These are phyloP conservation scores for Cichlasoma orientale DNA, from an alignment of 2,797 vertebrate species.

Conservation along the genomic window DNA sequence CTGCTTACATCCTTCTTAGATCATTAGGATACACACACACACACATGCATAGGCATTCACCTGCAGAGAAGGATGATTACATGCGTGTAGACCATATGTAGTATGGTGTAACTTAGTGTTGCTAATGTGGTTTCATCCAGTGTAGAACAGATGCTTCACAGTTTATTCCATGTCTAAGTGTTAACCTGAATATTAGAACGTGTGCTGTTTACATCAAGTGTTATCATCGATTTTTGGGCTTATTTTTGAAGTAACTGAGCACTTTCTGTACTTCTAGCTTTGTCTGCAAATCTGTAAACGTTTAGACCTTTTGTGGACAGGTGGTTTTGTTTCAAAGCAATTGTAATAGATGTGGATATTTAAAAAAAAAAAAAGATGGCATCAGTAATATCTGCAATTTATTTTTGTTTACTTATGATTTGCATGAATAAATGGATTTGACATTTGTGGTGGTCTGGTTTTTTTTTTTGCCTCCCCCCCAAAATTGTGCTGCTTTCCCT, in stretches of 20 bases:
- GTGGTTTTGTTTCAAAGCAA: constrained; percentile 34
- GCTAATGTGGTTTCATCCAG: constrained; percentile 65
- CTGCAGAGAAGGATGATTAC: constrained; percentile 45
- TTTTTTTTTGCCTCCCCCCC: neutral
- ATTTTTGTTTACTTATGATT: constrained; percentile 69
- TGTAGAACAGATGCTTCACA: constrained; percentile 60
- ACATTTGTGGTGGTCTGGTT: constrained; percentile 49
- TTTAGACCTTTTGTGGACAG: constrained; percentile 24
- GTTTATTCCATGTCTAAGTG: constrained; percentile 41
- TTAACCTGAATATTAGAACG: constrained; percentile 49
- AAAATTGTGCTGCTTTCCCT: constrained; percentile 9
- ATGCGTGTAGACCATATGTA: constrained; percentile 52
- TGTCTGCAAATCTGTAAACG: constrained; percentile 29
- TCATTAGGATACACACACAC: neutral
- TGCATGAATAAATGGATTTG: constrained; percentile 81
- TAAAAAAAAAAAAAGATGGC: constrained; percentile 1
- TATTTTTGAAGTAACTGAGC: constrained; percentile 28
- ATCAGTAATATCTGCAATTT: constrained; percentile 44
- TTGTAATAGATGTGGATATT: constrained; percentile 38
- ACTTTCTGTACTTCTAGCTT: constrained; percentile 36
- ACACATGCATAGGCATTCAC: constrained; percentile 19
- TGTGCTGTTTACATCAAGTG: constrained; percentile 49
- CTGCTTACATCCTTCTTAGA: constrained; percentile 51
- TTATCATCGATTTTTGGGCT: constrained; percentile 15
- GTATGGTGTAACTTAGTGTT: constrained; percentile 54